Evolutionary conservation across 2,888 invertebrate species (phyloP).

Genomic region (Macrosiphum euphorbiae): DNA sequence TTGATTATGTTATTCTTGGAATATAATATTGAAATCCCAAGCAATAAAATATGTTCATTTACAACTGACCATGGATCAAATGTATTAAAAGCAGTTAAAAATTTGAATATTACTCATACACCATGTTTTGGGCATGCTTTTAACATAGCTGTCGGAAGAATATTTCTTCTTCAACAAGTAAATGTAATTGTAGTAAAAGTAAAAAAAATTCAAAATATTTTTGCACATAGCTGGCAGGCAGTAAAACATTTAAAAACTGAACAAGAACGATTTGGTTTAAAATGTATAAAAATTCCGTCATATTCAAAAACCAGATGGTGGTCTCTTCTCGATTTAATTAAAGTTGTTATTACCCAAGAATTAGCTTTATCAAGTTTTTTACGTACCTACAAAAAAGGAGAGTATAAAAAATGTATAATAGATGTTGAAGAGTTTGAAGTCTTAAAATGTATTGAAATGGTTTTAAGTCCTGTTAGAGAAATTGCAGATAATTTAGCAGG

Average conservation of each 20-base stretch:
- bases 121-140: constrained; percentile 4
- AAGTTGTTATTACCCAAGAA: neutral
- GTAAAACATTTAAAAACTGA: neutral
- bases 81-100: constrained; percentile 1
- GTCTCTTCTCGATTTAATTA: neutral
- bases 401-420: neutral
- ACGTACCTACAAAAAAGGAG: neutral
- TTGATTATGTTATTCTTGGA: constrained; percentile 2
- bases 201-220: constrained; percentile 12
- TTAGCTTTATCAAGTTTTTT: constrained; percentile 12
- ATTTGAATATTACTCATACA: constrained; percentile 10
- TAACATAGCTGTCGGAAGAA: neutral
- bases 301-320: constrained; percentile 11
- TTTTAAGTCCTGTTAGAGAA: neutral
- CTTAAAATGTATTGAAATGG: neutral
- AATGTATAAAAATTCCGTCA: neutral
- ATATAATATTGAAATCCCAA: neutral
- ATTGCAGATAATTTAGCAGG: constrained; percentile 6
- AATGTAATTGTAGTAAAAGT: neutral
- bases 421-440: too few species aligned
- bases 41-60: neutral
- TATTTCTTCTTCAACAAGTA: constrained; percentile 12
- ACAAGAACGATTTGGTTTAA: constrained; percentile 1
- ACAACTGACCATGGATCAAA: neutral
- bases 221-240: constrained; percentile 7